These are phyloP conservation scores for Ceuthmochares aereus DNA, from an alignment of 2,113 vertebrate genomes.

Conservation along the genomic window DNA sequence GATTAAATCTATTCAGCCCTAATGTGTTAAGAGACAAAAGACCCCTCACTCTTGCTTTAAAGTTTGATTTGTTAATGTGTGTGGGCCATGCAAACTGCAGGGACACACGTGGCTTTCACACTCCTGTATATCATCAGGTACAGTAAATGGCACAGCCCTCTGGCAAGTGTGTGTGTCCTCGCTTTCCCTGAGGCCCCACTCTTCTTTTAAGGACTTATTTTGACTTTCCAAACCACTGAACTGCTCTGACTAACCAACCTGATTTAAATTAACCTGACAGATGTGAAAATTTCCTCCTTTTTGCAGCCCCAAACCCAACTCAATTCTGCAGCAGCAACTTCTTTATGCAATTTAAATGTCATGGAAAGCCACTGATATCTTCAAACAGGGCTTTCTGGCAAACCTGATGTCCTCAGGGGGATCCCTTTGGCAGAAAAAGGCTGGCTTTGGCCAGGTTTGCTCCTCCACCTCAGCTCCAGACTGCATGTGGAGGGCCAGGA, in stretches of 20 bases:
- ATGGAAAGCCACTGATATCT: not conserved
- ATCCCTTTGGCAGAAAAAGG: not conserved
- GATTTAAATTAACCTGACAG: constrained; percentile 40
- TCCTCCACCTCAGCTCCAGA: not conserved
- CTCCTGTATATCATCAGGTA: not conserved
- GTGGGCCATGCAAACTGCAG: not conserved
- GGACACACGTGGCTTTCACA: not conserved
- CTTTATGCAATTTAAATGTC: not conserved
- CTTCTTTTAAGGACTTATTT: not conserved
- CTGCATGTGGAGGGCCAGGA: not conserved
- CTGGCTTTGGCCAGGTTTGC: not conserved
- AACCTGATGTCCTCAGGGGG: rapidly evolving
- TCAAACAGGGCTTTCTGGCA: not conserved
- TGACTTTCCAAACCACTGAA: constrained; percentile 35
- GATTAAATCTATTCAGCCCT: not conserved
- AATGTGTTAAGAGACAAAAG: not conserved
- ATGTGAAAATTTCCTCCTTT: constrained; percentile 9
- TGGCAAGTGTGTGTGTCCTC: not conserved
- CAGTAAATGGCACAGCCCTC: not conserved
- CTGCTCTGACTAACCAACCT: constrained; percentile 25
- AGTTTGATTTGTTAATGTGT: not conserved
- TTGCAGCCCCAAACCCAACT: not conserved
- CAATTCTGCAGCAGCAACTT: not conserved
- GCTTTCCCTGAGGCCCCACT: not conserved
- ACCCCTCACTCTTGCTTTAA: not conserved